Evolutionary conservation across 2,113 vertebrate species (phyloP).

Genomic region (Pelusios castaneus): DNA sequence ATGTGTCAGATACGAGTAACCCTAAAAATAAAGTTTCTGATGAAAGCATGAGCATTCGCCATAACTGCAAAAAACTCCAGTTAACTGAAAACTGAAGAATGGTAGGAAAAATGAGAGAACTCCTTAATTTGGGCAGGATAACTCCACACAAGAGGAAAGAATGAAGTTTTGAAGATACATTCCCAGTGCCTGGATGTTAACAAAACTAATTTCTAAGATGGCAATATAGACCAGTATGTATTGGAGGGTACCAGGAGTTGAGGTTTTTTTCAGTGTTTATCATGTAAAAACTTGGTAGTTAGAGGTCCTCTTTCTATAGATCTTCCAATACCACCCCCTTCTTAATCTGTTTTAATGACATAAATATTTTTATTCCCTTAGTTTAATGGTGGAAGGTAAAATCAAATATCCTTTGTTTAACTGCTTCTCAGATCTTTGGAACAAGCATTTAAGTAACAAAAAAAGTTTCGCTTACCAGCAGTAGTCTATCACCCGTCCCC

Average conservation of each 20-base stretch:
- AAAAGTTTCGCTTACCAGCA: conserved; percentile 71
- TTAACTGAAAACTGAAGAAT: neutral
- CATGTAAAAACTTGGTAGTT: accelerated
- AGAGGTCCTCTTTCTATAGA: neutral
- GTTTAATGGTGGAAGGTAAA: neutral
- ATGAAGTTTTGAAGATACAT: neutral
- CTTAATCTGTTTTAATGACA: neutral
- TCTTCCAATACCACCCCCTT: neutral
- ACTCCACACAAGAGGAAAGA: neutral
- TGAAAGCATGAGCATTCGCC: neutral
- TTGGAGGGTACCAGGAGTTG: neutral
- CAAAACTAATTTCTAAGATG: neutral
- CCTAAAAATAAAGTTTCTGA: neutral
- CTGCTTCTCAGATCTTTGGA: neutral
- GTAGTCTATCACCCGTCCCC: conserved; percentile 61
- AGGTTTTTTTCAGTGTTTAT: neutral
- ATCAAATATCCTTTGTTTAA: neutral
- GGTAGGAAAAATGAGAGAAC: neutral
- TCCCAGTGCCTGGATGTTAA: too few species aligned
- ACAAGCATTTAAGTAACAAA: neutral
- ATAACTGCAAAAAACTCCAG: neutral
- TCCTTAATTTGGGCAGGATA: neutral
- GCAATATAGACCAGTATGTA: neutral
- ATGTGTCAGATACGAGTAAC: neutral
- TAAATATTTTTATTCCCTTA: neutral